phyloP scores from a whole-genome alignment of 2,888 invertebrate species.

The Hermaeophaga mercurialis region DNA sequence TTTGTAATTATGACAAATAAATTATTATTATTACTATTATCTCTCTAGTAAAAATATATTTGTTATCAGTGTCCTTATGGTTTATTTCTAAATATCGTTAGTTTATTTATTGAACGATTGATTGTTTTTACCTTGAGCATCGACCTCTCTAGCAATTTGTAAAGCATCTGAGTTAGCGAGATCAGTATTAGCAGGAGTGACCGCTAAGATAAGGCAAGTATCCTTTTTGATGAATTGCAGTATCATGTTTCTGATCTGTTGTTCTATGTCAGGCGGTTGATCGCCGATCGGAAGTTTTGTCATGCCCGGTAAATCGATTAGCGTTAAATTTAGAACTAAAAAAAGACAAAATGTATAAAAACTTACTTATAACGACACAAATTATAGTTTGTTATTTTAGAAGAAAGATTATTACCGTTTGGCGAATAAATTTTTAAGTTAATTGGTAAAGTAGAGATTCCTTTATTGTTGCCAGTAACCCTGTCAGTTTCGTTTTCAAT shows the following conservation, averaged over 20 bases:
- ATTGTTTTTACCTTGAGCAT: conserved; percentile 76
- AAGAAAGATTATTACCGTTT: conserved; percentile 70
- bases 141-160: conserved; percentile 97
- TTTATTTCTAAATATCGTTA: no score
- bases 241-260: conserved; percentile 92
- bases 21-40: no score
- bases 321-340: conserved; percentile 84
- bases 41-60: no score
- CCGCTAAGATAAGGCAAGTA: conserved; percentile 94
- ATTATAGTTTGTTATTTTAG: no score
- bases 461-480: conserved; percentile 96
- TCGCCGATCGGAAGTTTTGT: conserved; percentile 98
- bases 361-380: no score
- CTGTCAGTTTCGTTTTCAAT: conserved; percentile 99
- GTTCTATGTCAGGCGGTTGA: conserved; percentile 94
- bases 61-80: no score
- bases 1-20: no score
- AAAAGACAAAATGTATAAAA: conserved; percentile 32
- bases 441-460: conserved; percentile 97
- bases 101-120: background rate
- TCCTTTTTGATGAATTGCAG: conserved; percentile 93
- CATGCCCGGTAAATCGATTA: conserved; percentile 94
- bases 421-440: conserved; percentile 98
- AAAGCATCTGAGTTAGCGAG: conserved; percentile 98
- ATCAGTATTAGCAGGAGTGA: conserved; percentile 97